Conservation (phyloP, 2,888 invertebrate species). For the Busseola fusca region DNA sequence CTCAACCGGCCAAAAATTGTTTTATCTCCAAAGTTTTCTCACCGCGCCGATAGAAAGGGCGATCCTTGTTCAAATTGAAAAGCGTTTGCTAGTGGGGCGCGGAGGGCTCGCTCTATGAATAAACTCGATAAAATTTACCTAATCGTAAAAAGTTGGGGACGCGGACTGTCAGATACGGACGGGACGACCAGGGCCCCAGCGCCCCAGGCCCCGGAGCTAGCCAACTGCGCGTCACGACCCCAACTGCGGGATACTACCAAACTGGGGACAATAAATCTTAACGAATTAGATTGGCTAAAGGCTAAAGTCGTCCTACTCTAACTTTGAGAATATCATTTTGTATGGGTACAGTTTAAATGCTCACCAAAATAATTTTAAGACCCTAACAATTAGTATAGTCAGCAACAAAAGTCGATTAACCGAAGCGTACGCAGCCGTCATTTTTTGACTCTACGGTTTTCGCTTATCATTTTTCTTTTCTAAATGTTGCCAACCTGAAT, state of each 20-base stretch:
- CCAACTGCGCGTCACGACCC: background rate
- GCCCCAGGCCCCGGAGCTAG: constrained; percentile 19
- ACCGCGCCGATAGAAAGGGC: constrained; percentile 69
- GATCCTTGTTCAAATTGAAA: constrained; percentile 84
- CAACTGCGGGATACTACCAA: constrained; percentile 46
- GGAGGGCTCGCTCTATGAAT: constrained; percentile 78
- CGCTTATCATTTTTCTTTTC: too few relatives aligned
- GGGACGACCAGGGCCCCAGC: constrained; percentile 16
- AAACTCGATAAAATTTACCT: constrained; percentile 81
- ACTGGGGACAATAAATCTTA: constrained; percentile 56
- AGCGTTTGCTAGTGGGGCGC: constrained; percentile 68
- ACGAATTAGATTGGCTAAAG: constrained; percentile 56
- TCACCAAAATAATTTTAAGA: too few relatives aligned
- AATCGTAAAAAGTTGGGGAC: constrained; percentile 77
- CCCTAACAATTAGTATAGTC: too few relatives aligned
- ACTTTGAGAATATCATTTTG: constrained; percentile 54
- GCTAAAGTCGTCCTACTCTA: constrained; percentile 51
- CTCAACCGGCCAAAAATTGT: constrained; percentile 76
- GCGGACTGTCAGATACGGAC: constrained; percentile 59
- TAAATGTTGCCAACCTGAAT: too few relatives aligned
- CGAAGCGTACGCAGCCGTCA: too few relatives aligned
- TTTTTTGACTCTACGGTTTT: too few relatives aligned
- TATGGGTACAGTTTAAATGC: constrained; percentile 18
- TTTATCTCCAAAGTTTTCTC: constrained; percentile 76
- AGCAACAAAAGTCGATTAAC: too few relatives aligned